Evolutionary conservation across 1,140 invertebrate species (phyloP), one percentile per base, ranked within the genome.

Genomic region (Drosophila sturtevanti): DNA sequence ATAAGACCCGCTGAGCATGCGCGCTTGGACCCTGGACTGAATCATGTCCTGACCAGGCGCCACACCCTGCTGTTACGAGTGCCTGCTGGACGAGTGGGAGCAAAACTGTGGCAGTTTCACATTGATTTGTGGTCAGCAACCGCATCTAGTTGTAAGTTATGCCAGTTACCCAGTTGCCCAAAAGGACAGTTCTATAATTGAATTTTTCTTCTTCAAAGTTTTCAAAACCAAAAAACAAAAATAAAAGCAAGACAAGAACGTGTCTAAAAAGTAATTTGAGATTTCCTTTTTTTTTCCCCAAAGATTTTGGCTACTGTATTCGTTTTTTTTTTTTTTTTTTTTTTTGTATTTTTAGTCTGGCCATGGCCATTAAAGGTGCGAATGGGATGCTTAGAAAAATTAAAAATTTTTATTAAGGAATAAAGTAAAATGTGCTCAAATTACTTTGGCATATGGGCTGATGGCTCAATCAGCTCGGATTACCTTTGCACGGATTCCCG

Each of bases 21-120:
- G 74, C 55, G 70, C 60, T 74, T 75, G 67, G 34, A 75, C 63
- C n/a, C 48, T 65, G 64, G 61, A 14, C 51, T n/a, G 6, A 35
- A 51, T 48, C 67, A 68, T 82, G 67, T 78, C 54, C 62, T 76
- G 73, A 48, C 35, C 71, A 82, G 82, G 82, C 81, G 82, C 81
- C 81, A 86, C 81, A 86, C 81, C 82, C 81, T 89, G 84, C 81
- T 87, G 81, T 63, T 38, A 21, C n/a, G n/a, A n/a, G n/a, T n/a
- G n/a, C n/a, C 7, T 35, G 24, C 18, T 58, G 22, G 5, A 24
- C 63, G 61, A 66, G 77, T 86, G 73, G 81, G 84, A 81, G 81
- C 62, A 35, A 58, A 73, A 38, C 35, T 35, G 73, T 64, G 69
- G 64, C 74, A 61, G 55, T 63, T 58, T 52, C 60, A 65, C 60